Evolutionary conservation across 2,113 vertebrate genomes (phyloP), one percentile per base, ranked within the genome.

Genomic region (Gymnocephalus cernua): DNA sequence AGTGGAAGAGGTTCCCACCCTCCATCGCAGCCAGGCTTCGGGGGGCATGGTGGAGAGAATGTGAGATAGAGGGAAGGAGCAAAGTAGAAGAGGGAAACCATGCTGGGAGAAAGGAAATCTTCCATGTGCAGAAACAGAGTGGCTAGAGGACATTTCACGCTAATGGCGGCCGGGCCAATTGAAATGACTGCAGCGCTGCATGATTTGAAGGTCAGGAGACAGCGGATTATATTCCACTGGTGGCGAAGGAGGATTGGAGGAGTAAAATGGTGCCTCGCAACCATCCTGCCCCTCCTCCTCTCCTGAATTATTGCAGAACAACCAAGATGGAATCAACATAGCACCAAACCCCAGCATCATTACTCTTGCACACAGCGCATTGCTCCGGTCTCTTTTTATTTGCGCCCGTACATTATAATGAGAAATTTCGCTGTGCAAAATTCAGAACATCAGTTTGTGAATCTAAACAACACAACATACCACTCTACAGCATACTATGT

Each of bases 191-290:
- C 93, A 90, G 92, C 92, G 75, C 92, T 92, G 93, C 94, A 94
- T 94, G 95, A 95, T 95, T 94, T 95, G 94, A 96, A 96, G 94
- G 95, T 95, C 95, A 95, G 93, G 90, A 95, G 95, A 95, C 94
- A 94, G 93, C 89, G 85, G 94, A 95, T 95, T 95, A 95, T 95
- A 95, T 95, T 95, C 95, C 92, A 92, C 89, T 87, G 85, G 89
- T 88, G 91, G 90, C 75, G 87, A 85, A 91, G 81, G 88, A 86
- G 89, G 91, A 91, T 88, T 92, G 91, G 91, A 94, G 82, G 89
- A 93, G 88, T 91, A 93, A 94, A 94, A 93, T 90, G 87, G 85
- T 90, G 85, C 74, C 85, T 86, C 76, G 85, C 78, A 62, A 68
- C 68, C 84, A 67, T 59, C 78, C 82, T 23, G 23, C 80, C 77